A percentile compares a stretch with the other conserved stretches of the same genome.
Evolutionary conservation across 2,113 vertebrate species (phyloP).

Genomic region (Zosterops lateralis): DNA sequence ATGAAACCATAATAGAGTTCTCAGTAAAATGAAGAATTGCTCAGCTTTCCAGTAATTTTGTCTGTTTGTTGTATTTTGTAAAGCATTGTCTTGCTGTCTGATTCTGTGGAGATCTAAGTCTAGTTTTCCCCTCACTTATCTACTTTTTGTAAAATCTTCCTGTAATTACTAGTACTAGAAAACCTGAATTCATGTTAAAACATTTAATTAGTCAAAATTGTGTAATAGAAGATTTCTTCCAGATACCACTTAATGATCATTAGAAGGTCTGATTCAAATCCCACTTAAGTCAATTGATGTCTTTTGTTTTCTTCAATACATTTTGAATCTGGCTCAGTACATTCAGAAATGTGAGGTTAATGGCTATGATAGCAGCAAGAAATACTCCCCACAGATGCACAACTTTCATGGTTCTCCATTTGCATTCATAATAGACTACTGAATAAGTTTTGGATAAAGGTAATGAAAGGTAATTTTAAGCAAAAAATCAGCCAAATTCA

Average conservation of each 20-base stretch:
- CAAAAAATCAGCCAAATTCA: neutral
- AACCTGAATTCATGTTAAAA: constrained; percentile 21
- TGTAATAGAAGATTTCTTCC: constrained; percentile 25
- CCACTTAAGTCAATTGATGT: constrained; percentile 17
- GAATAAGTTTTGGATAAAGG: neutral
- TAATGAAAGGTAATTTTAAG: neutral
- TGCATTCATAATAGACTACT: neutral
- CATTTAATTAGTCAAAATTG: constrained; percentile 42
- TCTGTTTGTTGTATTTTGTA: constrained; percentile 7
- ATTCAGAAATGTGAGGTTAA: neutral
- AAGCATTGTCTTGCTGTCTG: neutral
- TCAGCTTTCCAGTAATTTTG: constrained; percentile 13
- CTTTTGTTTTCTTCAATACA: neutral
- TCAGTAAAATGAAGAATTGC: neutral
- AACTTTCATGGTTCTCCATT: neutral
- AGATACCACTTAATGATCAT: constrained; percentile 38
- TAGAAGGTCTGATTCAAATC: constrained; percentile 30
- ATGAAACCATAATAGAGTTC: neutral
- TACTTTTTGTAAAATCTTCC: constrained; percentile 2
- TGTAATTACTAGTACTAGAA: constrained; percentile 22
- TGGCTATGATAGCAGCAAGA: neutral
- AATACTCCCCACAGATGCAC: neutral
- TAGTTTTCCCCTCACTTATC: neutral
- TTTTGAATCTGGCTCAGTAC: neutral
- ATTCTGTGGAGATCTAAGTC: neutral